Base-by-base conservation (phyloP, 2,113 vertebrate genomes). In the Toxotes chatareus region DNA sequence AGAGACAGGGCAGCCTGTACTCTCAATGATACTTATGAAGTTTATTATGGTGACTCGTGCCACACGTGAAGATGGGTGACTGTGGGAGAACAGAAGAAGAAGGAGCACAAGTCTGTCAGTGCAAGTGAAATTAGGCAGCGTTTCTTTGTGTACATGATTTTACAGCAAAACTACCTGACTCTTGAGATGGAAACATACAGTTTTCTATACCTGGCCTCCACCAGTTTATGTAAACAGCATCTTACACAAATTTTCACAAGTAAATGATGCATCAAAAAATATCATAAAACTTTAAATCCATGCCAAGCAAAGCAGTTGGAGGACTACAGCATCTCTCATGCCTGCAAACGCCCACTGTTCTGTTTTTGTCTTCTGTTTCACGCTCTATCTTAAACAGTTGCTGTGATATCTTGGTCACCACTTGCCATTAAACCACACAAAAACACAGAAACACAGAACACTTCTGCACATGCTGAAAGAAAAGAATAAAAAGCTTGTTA, bases 331-430 rank as follows among this genome's bases (percentile, higher is more conserved):
- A 23, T 60, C 44, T 12, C 53, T 55, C 56, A 63, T 59, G 61
- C 76, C 69, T 70, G 40, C 82, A 66, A 21, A 87, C 83, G 51
- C 88, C 81, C 76, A 87, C 88, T n/a, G 19, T 63, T 88, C 70
- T 84, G 78, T 82, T 77, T 86, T 76, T 44, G 65, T 79, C 73
- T 69, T 69, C 73, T 81, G n/a, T 82, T 79, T 82, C 65, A 65
- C 51, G 10, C 65, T 70, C 32, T 21, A 6, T 47, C 40, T 38
- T 23, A 16, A 59, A 34, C n/a, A 63, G 38, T 80, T 80, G 65
- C 76, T 36, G n/a, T 65, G 71, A 80, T 60, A 56, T 76, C 65
- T 72, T 31, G 38, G 72, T 44, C 51, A 73, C 6, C 13, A 19
- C 13, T 64, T 47, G 21, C 47, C 31, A 55, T 42, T 5, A 27